Percentiles rank a stretch among this genome's conserved stretches.
These are phyloP conservation scores for Monomorium pharaonis DNA, from an alignment of 1,140 invertebrate genomes.

Conservation along the genomic window DNA sequence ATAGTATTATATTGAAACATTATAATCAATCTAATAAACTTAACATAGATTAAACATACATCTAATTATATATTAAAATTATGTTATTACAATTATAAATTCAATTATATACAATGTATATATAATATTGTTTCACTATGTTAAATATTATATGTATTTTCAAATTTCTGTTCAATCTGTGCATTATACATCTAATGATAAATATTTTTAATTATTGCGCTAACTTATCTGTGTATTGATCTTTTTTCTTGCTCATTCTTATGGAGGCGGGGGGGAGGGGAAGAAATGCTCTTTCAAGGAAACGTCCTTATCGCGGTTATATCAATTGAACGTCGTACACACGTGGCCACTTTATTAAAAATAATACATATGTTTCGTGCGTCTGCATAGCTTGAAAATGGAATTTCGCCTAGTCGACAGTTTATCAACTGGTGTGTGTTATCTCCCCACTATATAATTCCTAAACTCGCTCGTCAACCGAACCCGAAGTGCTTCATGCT, in stretches of 20 bases:
- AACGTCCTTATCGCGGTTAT: neutral
- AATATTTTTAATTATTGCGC: too few relatives aligned
- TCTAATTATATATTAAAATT: neutral
- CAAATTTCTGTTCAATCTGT: too few relatives aligned
- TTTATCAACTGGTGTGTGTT: constrained; percentile 3
- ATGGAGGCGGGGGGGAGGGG: too few relatives aligned
- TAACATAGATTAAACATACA: neutral
- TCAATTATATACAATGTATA: neutral
- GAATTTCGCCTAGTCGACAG: neutral
- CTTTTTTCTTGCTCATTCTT: neutral
- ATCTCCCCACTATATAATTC: constrained; percentile 5
- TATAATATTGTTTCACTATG: neutral
- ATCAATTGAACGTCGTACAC: neutral
- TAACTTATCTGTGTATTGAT: neutral
- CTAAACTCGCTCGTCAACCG: neutral
- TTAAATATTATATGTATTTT: neutral
- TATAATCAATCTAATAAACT: neutral
- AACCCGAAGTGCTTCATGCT: neutral
- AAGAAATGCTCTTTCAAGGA: neutral
- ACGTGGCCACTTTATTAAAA: neutral
- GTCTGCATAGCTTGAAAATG: neutral
- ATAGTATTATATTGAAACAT: too few relatives aligned
- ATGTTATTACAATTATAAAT: neutral
- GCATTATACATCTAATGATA: too few relatives aligned
- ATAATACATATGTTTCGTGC: neutral